These are phyloP conservation scores for Phyto melanocephala DNA, from an alignment of 2,888 invertebrate species.

Conservation along the genomic window DNA sequence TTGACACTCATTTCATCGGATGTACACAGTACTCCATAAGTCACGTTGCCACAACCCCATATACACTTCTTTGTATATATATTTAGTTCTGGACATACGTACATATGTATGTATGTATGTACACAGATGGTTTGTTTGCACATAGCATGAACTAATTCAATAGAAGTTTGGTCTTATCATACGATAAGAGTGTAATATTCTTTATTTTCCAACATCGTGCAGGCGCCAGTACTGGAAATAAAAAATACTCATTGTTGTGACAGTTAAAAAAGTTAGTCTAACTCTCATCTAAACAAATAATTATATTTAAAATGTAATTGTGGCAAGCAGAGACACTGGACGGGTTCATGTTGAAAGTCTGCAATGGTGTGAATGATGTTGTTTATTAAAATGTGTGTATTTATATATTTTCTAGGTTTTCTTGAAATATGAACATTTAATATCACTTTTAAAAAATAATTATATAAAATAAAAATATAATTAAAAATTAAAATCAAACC, in stretches of 20 bases:
- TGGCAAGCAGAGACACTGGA: background rate
- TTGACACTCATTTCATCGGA: conserved; percentile 53
- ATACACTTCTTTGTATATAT: too few species aligned
- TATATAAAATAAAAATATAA: too few species aligned
- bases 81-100: too few species aligned
- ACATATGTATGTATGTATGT: background rate
- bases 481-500: too few species aligned
- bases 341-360: too few species aligned
- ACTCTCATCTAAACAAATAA: background rate
- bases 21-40: conserved; percentile 4
- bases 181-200: background rate
- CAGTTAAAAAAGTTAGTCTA: background rate
- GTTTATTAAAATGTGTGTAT: background rate
- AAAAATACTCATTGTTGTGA: background rate
- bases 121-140: background rate
- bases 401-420: too few species aligned
- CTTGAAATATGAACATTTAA: too few species aligned
- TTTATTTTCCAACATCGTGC: conserved; percentile 16
- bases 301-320: conserved; percentile 3
- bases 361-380: background rate
- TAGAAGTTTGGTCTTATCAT: conserved; percentile 28
- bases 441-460: too few species aligned
- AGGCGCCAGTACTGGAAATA: conserved; percentile 55
- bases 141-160: conserved; percentile 9
- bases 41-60: background rate